Conservation (phyloP, 2,888 invertebrate species). For the Amphipyra berbera region DNA sequence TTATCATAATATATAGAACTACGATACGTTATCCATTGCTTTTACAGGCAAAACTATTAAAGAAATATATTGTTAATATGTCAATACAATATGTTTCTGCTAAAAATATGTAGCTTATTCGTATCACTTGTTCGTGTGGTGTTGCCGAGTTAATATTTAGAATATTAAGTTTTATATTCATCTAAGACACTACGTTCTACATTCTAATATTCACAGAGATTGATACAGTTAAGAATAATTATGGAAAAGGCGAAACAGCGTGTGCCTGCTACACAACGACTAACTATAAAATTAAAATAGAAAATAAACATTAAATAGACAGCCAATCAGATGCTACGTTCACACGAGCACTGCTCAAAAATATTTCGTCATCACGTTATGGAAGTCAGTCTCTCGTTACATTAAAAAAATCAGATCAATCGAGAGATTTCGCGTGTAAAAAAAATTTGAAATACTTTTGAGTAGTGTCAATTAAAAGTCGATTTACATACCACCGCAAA, state of each 20-base stretch:
- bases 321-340: conserved; percentile 72
- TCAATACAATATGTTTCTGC: conserved; percentile 71
- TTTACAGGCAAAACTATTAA: conserved; percentile 82
- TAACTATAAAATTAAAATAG: conserved; percentile 66
- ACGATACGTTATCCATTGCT: conserved; percentile 77
- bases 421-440: conserved; percentile 65
- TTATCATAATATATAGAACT: conserved; percentile 54
- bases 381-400: conserved; percentile 64
- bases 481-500: conserved; percentile 29
- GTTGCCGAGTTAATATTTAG: conserved; percentile 88
- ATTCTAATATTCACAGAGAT: conserved; percentile 88
- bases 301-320: conserved; percentile 69
- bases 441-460: conserved; percentile 61
- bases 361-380: conserved; percentile 56
- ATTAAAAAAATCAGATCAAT: conserved; percentile 66
- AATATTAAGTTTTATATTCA: conserved; percentile 83
- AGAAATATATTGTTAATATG: conserved; percentile 79
- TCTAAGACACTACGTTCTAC: conserved; percentile 88
- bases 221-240: conserved; percentile 82
- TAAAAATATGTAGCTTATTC: conserved; percentile 83
- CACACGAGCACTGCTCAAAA: conserved; percentile 62
- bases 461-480: conserved; percentile 57
- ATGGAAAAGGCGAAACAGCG: conserved; percentile 85
- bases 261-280: conserved; percentile 79
- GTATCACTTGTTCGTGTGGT: conserved; percentile 88